phyloP scores from a whole-genome alignment of 1,140 invertebrate genomes.

The Oreohelix idahoensis region DNA sequence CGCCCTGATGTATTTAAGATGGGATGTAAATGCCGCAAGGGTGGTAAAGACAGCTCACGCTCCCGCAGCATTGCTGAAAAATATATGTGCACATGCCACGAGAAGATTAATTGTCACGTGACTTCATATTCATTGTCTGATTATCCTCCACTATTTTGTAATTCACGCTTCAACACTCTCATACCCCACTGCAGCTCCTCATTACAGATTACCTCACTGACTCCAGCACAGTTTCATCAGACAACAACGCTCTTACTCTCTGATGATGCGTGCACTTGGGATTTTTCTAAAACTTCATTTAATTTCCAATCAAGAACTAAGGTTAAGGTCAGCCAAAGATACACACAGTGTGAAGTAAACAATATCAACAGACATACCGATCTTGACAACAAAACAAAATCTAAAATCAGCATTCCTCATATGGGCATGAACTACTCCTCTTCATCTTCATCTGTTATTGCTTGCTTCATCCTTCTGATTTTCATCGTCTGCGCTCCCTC shows the following conservation, averaged over 20 bases:
- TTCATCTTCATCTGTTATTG: neutral
- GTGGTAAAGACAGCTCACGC: neutral
- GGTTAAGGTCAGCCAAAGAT: neutral
- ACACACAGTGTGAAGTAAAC: neutral
- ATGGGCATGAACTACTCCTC: neutral
- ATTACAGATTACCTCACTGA: neutral
- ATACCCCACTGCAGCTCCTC: neutral
- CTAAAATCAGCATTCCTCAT: neutral
- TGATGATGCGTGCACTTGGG: neutral
- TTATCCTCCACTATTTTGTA: neutral
- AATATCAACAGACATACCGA: neutral
- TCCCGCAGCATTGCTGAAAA: neutral
- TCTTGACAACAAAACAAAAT: neutral
- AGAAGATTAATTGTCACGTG: neutral
- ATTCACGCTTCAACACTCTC: neutral
- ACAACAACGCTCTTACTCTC: neutral
- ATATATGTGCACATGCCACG: neutral
- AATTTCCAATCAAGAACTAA: neutral
- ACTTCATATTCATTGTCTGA: neutral
- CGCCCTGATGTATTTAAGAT: neutral
- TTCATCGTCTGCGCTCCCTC: neutral
- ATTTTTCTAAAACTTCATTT: neutral
- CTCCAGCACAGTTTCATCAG: neutral
- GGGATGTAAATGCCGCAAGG: neutral
- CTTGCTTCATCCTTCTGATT: neutral